Evolutionary conservation across 2,888 invertebrate species (phyloP), one percentile per base, ranked within the genome.

Genomic region (Mycalesis mineus): DNA sequence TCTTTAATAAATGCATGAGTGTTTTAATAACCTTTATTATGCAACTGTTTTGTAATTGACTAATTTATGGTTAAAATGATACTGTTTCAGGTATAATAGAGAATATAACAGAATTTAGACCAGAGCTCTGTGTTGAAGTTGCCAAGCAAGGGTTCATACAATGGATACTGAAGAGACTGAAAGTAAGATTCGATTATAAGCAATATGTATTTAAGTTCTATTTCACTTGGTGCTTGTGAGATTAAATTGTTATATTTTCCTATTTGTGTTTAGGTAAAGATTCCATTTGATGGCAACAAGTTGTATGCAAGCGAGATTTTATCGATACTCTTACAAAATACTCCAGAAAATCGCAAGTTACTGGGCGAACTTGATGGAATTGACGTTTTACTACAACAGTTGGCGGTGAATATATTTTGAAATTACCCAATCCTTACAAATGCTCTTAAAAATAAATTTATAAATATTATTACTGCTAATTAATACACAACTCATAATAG

Each of bases 291-390:
- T 88, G 94, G 93, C 0, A 99, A 98, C 80, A 98, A 98, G 85
- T 86, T 99, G 48, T 99, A 98, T 83, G 95, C 95, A 49, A 97
- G 97, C 78, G 99, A 99, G 91, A 95, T 99, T 65, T 86, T 99
- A 48, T 97, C 98, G 13, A 98, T 99, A 77, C 88, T 99, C 9
- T 89, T 99, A 55, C 99, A 99, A 89, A 95, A 95, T 65, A 95
- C 96, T 64, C 94, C 95, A 59, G 94, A 94, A 53, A 97, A 97
- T 78, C 92, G 95, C 65, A 88, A 93, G 53, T 78, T 95, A 22
- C 87, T 98, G 17, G 98, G 98, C n/a, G 96, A 97, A 71, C 80
- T 97, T 42, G 98, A 99, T 76, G 98, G 98, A 2, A 98, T 99
- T 71, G 99, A 99, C 90, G 95, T 97, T 36, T 85, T 99, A 45